Base-by-base conservation (phyloP, 2,888 invertebrate genomes). In the Rutpela maculata region DNA sequence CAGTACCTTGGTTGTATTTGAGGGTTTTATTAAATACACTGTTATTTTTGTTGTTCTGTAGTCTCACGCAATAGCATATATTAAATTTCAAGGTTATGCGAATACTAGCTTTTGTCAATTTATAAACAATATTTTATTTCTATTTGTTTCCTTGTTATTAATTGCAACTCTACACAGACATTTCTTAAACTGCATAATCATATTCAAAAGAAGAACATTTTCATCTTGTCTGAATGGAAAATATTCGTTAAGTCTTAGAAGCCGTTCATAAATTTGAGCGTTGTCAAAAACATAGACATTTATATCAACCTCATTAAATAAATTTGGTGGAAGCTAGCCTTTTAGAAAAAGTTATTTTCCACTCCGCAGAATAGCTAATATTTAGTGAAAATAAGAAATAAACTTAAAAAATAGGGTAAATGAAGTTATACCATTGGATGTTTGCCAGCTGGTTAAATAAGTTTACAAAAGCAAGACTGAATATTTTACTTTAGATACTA, bases 301-400 rank as follows among this genome's bases (percentile, higher is more conserved):
- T 67, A 67, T 50, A 50, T 19, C 66, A 19, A 12, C 17, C 11
- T 50, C 66, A 12, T 35, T 38, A 43, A 43, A 5, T 18, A 63
- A 63, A 63, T 11, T 35, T 65, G 18, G 65, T 65, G 38, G 65
- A 17, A n/a, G 18, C 65, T 22, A 55, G 15, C 15, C 60, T 26
- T 43, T 19, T 5, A 19, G 12, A 67, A 67, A 50, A 50, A 50
- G 22, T 67, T 67, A 67, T 50, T 67, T 67, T 43, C 43, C 55
- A 67, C 66, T 67, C 22, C 50, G 19, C 22, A 22, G 50, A 67
- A 67, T 67, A 22, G 50, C 43, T 43, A 67, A 50, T 67, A 50
- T 60, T 26, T 60, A 60, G n/a, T 26, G n/a, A 60, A 50, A 50
- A n/a, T n/a, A 60, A 60, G 15, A 26, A 26, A 22, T 60, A 31